Conservation (phyloP, 64 coral and sea anemone species). For the Dendrophyllia cribrosa region DNA sequence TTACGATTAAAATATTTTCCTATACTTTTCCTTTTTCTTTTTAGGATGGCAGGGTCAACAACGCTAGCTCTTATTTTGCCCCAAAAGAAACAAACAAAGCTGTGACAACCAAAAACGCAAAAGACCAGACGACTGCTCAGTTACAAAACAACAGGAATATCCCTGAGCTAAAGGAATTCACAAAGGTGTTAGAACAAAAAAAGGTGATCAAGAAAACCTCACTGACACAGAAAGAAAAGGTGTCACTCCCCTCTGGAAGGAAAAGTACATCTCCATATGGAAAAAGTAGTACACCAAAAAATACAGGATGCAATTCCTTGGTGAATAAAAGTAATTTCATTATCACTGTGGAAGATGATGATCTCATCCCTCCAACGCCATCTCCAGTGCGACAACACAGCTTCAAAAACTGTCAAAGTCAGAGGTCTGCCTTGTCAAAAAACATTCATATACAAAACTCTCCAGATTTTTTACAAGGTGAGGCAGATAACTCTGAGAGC, state of each 20-base stretch:
- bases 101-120: neutral
- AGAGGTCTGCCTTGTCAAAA: neutral
- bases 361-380: constrained; percentile 70
- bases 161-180: neutral
- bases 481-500: neutral
- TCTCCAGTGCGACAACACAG: constrained; percentile 34
- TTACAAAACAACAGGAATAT: neutral
- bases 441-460: neutral
- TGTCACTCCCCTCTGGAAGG: neutral
- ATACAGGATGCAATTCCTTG: neutral
- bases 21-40: neutral
- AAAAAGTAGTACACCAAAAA: neutral
- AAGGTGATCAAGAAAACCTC: neutral
- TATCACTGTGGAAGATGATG: constrained; percentile 37
- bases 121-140: neutral
- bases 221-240: neutral
- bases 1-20: too few species aligned
- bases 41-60: neutral
- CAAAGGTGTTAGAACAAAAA: constrained; percentile 34
- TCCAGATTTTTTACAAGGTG: neutral
- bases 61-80: neutral
- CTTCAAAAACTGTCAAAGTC: neutral
- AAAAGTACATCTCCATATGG: neutral
- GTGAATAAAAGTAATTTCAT: neutral
- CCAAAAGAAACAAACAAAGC: neutral